Conservation (phyloP, 2,888 invertebrate species). For the Acholoe squamosa region DNA sequence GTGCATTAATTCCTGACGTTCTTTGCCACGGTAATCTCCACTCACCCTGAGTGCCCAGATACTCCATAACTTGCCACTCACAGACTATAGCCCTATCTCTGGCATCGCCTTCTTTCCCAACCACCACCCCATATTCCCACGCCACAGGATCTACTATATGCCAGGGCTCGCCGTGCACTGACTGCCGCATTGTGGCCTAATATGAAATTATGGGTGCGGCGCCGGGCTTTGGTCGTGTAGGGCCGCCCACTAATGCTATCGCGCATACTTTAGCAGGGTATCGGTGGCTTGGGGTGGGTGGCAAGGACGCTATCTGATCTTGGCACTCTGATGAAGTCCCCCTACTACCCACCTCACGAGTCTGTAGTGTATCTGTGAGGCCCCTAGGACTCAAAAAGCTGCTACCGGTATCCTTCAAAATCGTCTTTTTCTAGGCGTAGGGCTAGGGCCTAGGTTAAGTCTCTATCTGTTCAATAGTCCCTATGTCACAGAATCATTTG, state of each 20-base stretch:
- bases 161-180: not conserved
- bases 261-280: slow-evolving; percentile 33
- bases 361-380: too few relatives aligned
- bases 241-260: slow-evolving; percentile 22
- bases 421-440: too few relatives aligned
- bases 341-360: too few relatives aligned
- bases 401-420: too few relatives aligned
- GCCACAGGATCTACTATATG: too few relatives aligned
- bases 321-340: not conserved
- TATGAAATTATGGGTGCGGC: not conserved
- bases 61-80: not conserved
- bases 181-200: not conserved
- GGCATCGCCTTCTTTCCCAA: not conserved
- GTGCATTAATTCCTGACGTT: not conserved
- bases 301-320: slow-evolving; percentile 12
- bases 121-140: not conserved
- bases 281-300: not conserved
- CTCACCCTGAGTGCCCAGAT: not conserved
- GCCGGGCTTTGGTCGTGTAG: not conserved
- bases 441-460: too few relatives aligned
- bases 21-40: not conserved
- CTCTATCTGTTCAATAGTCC: too few relatives aligned
- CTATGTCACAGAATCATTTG: too few relatives aligned
- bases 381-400: too few relatives aligned
- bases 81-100: not conserved